phyloP scores from a whole-genome alignment of 1,140 invertebrate genomes.

The Bombus affinis region DNA sequence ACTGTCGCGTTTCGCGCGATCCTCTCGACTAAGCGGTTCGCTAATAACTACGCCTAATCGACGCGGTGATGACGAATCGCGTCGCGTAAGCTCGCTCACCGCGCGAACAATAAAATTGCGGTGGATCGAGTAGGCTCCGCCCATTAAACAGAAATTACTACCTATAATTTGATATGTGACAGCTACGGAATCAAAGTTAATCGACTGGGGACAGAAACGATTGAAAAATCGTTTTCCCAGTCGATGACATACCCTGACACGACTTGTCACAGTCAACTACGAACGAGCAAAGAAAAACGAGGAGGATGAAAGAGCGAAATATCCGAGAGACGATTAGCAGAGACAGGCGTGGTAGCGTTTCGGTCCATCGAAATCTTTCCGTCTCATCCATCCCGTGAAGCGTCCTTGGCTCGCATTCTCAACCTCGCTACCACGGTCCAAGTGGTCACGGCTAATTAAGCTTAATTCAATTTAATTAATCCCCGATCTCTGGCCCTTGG shows the following conservation, averaged over 20 bases:
- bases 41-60: constrained; percentile 35
- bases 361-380: background rate
- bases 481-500: constrained; percentile 39
- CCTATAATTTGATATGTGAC: background rate
- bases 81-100: background rate
- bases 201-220: background rate
- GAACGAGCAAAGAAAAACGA: background rate
- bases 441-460: constrained; percentile 74
- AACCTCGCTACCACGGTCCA: constrained; percentile 18
- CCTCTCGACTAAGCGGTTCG: constrained; percentile 12
- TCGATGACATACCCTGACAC: background rate
- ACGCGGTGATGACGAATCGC: constrained; percentile 37
- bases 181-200: background rate
- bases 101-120: background rate
- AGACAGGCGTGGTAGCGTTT: background rate
- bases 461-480: constrained; percentile 78
- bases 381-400: background rate
- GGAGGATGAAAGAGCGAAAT: background rate
- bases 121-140: constrained; percentile 1
- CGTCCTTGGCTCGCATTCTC: background rate
- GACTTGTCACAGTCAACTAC: no score
- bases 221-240: background rate
- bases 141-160: background rate
- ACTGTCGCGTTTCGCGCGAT: constrained; percentile 9
- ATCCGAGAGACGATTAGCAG: background rate